Conservation (phyloP, 2,888 invertebrate species). For the Perdita meconis region DNA sequence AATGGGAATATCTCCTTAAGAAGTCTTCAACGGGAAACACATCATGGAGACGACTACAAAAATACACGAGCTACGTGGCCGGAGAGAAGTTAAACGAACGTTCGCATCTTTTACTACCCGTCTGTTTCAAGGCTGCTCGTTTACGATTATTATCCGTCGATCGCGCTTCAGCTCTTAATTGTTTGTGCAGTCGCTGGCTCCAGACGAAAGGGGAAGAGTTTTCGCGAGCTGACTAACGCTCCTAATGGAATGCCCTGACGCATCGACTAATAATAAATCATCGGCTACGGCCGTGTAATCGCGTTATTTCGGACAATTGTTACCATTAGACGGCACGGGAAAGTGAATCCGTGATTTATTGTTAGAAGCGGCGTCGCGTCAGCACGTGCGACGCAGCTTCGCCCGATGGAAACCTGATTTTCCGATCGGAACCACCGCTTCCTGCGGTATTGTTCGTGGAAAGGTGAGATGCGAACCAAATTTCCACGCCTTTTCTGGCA, state of each 20-base stretch:
- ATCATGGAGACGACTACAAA: constrained; percentile 52
- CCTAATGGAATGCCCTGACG: constrained; percentile 54
- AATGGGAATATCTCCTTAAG: too few species aligned
- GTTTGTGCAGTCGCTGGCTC: constrained; percentile 35
- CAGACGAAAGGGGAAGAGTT: constrained; percentile 15
- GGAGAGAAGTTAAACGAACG: constrained; percentile 47
- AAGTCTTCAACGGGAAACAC: background rate
- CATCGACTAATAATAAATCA: constrained; percentile 63
- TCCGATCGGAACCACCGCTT: constrained; percentile 22
- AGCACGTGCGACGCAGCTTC: constrained; percentile 18
- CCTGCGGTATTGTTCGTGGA: background rate
- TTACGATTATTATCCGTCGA: constrained; percentile 43
- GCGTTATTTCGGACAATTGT: constrained; percentile 54
- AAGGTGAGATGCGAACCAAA: background rate
- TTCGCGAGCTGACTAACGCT: constrained; percentile 37
- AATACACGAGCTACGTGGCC: constrained; percentile 56
- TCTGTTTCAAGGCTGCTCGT: constrained; percentile 38
- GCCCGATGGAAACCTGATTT: constrained; percentile 30
- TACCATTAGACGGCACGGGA: constrained; percentile 36
- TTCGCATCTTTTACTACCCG: constrained; percentile 6
- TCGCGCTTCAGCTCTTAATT: constrained; percentile 41
- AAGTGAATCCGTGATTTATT: constrained; percentile 51
- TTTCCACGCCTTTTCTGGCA: background rate
- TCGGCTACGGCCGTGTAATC: constrained; percentile 40
- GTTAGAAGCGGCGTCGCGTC: constrained; percentile 32